These are phyloP conservation scores for Polypterus senegalus DNA, from an alignment of 2,113 vertebrate species.

Conservation along the genomic window DNA sequence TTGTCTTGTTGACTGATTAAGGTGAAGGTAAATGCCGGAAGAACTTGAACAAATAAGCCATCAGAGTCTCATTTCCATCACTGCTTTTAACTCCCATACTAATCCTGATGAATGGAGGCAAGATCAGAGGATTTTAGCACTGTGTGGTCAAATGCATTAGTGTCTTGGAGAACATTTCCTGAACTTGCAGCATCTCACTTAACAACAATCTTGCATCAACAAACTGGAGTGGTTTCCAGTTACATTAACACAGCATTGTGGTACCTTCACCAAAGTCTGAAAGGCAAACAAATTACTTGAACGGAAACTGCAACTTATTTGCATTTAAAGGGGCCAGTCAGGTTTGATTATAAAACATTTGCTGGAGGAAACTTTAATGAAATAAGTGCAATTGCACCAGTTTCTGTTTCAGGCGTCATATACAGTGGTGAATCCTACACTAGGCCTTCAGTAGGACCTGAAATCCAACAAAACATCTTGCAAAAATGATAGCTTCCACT, in stretches of 20 bases:
- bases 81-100: not conserved
- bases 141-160: conserved; percentile 31
- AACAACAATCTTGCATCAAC: conserved; percentile 11
- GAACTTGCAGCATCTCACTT: conserved; percentile 5
- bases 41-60: too few relatives aligned
- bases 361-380: not conserved
- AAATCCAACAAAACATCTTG: too few relatives aligned
- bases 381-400: conserved; percentile 1
- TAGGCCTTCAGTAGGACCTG: too few relatives aligned
- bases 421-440: not conserved
- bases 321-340: conserved; percentile 5
- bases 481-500: too few relatives aligned
- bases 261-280: conserved; percentile 38
- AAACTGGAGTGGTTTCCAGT: conserved; percentile 35
- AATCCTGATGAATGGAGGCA: conserved; percentile 6
- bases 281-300: conserved; percentile 44
- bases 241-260: conserved; percentile 38
- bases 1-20: too few relatives aligned
- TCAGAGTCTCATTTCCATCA: not conserved
- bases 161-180: conserved; percentile 12
- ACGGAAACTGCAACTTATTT: conserved; percentile 36
- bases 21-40: too few relatives aligned
- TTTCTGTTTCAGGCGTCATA: not conserved
- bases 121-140: conserved; percentile 4
- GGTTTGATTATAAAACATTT: conserved; percentile 6